These are phyloP conservation scores for Setipinna tenuifilis DNA, from an alignment of 2,797 vertebrate genomes.

Conservation along the genomic window DNA sequence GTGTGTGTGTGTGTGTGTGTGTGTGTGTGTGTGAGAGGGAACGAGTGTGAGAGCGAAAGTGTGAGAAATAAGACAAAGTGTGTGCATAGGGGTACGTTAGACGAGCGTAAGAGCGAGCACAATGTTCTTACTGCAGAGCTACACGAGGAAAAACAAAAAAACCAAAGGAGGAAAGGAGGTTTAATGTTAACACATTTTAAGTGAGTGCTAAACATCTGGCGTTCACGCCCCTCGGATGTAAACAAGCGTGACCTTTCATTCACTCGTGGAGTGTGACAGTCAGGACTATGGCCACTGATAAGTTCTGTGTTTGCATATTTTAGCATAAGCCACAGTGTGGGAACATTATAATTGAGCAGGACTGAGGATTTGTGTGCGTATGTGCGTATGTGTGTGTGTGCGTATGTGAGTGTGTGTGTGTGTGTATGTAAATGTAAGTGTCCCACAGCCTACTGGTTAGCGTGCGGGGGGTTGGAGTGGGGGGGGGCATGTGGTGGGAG, in stretches of 20 bases:
- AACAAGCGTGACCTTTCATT: slow-evolving; percentile 39
- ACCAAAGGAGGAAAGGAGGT: slow-evolving; percentile 35
- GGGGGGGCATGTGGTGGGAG: neutral
- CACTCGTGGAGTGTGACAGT: neutral
- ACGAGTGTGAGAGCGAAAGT: neutral
- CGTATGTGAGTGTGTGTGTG: neutral
- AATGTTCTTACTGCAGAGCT: slow-evolving; percentile 61
- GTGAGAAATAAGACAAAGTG: neutral
- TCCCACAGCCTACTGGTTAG: too few relatives aligned
- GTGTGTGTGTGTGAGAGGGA: neutral
- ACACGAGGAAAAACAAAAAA: slow-evolving; percentile 46
- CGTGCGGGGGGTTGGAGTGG: slow-evolving; percentile 27
- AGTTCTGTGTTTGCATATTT: neutral
- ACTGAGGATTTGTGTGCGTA: neutral
- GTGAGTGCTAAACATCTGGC: slow-evolving; percentile 43
- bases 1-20: neutral
- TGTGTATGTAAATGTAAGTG: neutral
- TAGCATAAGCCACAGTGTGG: neutral
- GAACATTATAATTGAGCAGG: neutral
- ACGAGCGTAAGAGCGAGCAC: too few relatives aligned
- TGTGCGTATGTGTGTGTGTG: neutral
- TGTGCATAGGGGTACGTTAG: neutral
- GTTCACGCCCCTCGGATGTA: slow-evolving; percentile 38
- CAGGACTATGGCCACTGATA: neutral
- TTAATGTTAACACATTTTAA: slow-evolving; percentile 59